Evolutionary conservation across 1,140 invertebrate genomes (phyloP), one percentile per base, ranked within the genome.

Genomic region (Anoplolepis gracilipes): DNA sequence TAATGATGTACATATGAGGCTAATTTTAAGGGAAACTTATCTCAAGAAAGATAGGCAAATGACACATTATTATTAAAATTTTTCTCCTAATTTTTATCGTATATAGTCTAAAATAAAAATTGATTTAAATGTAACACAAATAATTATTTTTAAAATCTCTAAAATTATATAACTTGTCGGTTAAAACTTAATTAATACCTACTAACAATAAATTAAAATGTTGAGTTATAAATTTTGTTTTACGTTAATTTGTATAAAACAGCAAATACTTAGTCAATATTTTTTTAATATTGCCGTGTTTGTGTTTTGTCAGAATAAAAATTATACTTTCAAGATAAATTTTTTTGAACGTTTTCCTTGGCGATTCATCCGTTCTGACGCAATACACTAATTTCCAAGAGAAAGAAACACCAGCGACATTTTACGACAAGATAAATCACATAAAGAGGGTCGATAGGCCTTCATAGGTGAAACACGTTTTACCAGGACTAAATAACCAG

Each of bases 401-500:
- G 16, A 57, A 22, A 33, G 28, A 64, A 42, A 88, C 36, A 30
- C 59, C 65, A 49, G 1, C 73, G 61, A 87, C 42, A 84, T 76
- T 90, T 90, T 90, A 90, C 61, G 78, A 19, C 22, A 59, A 53
- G 30, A 87, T 90, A 89, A 90, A 90, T 90, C 73, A 88, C 55
- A n/a, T 39, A 77, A 86, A 72, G 67, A 77, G 53, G 19, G 36
- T 39, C 64, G 57, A 72, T 86, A 86, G 39, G 53, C 70, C 72
- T 85, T 77, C 76, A 46, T 67, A 67, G 57, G 8, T 88, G 67
- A 77, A 88, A 89, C 87, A 86, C 59, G 88, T 88, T 87, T 76
- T 62, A 49, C 84, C 82, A 76, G 86, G 86, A 85, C 84, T 81
- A 85, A 75, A 61, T 82, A 77, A 53, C 16, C 42, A 87, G 62